phyloP scores from a whole-genome alignment of 2,888 invertebrate genomes.

The Linnaemya tessellans region DNA sequence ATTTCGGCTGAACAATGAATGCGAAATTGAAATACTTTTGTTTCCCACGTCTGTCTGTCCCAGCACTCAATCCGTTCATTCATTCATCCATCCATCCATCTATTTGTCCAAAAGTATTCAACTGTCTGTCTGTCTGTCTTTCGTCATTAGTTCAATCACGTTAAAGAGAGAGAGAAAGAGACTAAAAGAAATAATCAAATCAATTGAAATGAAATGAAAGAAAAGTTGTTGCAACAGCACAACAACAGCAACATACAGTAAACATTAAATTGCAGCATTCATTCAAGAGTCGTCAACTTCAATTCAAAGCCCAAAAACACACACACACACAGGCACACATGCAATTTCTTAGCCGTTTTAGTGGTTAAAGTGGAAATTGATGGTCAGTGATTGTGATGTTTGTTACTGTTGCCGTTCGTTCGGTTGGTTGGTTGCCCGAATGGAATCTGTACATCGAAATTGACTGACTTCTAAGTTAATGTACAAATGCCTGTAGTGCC shows the following conservation, averaged over 20 bases:
- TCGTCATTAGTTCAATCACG: slow-evolving; percentile 72
- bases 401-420: slow-evolving; percentile 64
- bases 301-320: slow-evolving; percentile 60
- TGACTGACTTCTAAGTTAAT: slow-evolving; percentile 2
- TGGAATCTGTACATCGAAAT: slow-evolving; percentile 44
- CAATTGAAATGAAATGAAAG: slow-evolving; percentile 59
- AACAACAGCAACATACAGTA: slow-evolving; percentile 13
- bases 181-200: slow-evolving; percentile 13
- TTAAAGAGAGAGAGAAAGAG: neutral
- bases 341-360: slow-evolving; percentile 49
- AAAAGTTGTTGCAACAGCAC: slow-evolving; percentile 51
- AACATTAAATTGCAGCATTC: slow-evolving; percentile 72
- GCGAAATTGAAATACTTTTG: slow-evolving; percentile 82
- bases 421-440: slow-evolving; percentile 37
- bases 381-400: slow-evolving; percentile 69
- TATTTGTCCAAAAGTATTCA: slow-evolving; percentile 72
- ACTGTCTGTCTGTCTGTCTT: slow-evolving; percentile 63
- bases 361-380: slow-evolving; percentile 68
- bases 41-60: slow-evolving; percentile 80
- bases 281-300: slow-evolving; percentile 72
- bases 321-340: neutral
- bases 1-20: slow-evolving; percentile 72
- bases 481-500: neutral
- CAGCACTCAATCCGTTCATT: slow-evolving; percentile 49
- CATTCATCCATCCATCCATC: slow-evolving; percentile 59